These are phyloP conservation scores for Piscicola geometra DNA, from an alignment of 2,888 invertebrate species.

Conservation along the genomic window DNA sequence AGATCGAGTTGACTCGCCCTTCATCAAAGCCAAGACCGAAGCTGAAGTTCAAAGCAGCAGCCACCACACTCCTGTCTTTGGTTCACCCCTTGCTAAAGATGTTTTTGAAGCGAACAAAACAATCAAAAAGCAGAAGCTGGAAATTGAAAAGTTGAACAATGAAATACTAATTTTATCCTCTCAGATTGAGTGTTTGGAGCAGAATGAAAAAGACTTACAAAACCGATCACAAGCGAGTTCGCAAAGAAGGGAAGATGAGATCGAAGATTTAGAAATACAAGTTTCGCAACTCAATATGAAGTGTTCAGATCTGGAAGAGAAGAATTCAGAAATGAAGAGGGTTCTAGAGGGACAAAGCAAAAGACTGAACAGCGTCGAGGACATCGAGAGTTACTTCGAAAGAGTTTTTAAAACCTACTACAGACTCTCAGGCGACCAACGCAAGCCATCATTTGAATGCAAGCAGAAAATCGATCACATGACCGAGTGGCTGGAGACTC, in stretches of 20 bases:
- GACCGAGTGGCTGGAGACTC: constrained; percentile 11
- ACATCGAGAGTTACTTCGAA: constrained; percentile 15
- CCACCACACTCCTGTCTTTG: too few relatives aligned
- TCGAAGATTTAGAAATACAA: not conserved
- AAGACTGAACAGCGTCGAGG: constrained; percentile 7
- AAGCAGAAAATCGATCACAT: not conserved
- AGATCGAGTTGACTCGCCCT: not conserved
- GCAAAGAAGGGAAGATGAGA: constrained; percentile 27
- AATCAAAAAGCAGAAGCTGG: constrained; percentile 6
- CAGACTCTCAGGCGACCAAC: not conserved
- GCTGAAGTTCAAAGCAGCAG: not conserved
- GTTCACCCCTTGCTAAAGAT: too few relatives aligned
- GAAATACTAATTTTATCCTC: constrained; percentile 22
- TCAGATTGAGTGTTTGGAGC: constrained; percentile 30
- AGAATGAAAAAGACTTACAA: constrained; percentile 17
- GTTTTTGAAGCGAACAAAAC: not conserved
- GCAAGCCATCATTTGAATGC: not conserved
- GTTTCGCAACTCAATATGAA: constrained; percentile 19
- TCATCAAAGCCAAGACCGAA: not conserved
- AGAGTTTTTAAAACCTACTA: constrained; percentile 1
- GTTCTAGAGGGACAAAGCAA: constrained; percentile 19
- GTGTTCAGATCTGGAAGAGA: not conserved
- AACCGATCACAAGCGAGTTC: not conserved
- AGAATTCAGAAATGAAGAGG: not conserved
- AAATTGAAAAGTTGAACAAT: constrained; percentile 21